phyloP scores from a whole-genome alignment of 1,140 invertebrate species.

The Laodelphax striatellus region DNA sequence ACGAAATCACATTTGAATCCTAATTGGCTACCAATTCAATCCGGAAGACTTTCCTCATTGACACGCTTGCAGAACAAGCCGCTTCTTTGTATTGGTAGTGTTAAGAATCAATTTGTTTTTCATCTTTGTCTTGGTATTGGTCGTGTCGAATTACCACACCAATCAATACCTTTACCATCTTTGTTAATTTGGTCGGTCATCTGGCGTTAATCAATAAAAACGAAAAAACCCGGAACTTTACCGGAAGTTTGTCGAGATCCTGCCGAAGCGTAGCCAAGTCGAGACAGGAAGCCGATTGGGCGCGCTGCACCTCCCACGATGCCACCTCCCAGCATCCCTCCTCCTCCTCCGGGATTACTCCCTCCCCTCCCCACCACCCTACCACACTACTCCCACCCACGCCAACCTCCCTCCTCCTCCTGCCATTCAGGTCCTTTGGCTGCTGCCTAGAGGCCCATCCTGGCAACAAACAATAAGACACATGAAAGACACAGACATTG shows the following conservation, averaged over 20 bases:
- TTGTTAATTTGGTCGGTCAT: no score
- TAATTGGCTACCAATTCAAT: no score
- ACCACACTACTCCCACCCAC: not conserved
- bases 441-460: constrained; percentile 19
- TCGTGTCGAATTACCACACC: no score
- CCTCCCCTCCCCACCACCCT: constrained; percentile 1
- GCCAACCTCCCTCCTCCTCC: not conserved
- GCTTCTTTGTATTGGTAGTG: no score
- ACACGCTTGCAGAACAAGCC: no score
- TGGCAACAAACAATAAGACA: constrained; percentile 6
- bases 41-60: no score
- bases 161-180: no score
- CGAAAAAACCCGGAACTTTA: no score
- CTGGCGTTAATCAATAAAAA: no score
- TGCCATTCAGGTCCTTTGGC: constrained; percentile 22
- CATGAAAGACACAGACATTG: not conserved
- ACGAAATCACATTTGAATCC: no score
- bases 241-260: constrained; percentile 29
- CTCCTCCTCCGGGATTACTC: not conserved
- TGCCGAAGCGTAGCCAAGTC: constrained; percentile 46
- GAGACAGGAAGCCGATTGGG: constrained; percentile 56
- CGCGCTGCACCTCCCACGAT: constrained; percentile 28
- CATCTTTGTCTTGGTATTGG: no score
- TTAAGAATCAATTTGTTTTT: no score
- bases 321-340: not conserved